phyloP scores from a whole-genome alignment of 2,888 invertebrate species.

The Lutraria lutraria region DNA sequence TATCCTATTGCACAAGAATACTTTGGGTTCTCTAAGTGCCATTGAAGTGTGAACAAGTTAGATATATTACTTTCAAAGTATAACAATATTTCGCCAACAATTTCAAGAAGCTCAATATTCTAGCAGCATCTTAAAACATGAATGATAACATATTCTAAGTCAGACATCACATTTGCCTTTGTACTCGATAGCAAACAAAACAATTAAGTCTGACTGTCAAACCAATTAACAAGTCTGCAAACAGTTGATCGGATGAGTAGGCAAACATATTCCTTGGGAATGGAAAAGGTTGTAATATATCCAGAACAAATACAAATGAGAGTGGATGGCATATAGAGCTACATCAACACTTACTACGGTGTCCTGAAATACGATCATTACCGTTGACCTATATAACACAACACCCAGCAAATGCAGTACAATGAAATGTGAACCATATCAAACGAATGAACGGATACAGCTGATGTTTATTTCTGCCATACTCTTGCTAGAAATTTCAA shows the following conservation, averaged over 20 bases:
- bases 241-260: not conserved
- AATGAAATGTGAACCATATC: not conserved
- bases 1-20: not conserved
- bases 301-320: not conserved
- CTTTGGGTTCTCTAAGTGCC: not conserved
- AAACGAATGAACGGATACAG: not conserved
- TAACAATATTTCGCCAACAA: not conserved
- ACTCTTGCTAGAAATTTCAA: too few relatives aligned
- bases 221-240: conserved; percentile 18
- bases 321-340: not conserved
- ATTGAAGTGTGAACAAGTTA: not conserved
- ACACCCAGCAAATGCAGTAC: not conserved
- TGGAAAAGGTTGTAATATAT: not conserved
- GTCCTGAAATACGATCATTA: not conserved
- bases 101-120: not conserved
- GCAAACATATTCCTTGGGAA: not conserved
- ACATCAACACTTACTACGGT: not conserved
- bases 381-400: not conserved
- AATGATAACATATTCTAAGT: not conserved
- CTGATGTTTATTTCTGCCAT: too few relatives aligned
- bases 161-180: not conserved
- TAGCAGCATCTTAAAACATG: not conserved
- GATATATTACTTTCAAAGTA: not conserved
- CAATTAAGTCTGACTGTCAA: conserved; percentile 14
- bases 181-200: not conserved